A percentile compares a stretch with the other conserved stretches of the same genome.
These are phyloP conservation scores for Chiloscyllium plagiosum DNA, from an alignment of 2,113 vertebrate species.

Conservation along the genomic window DNA sequence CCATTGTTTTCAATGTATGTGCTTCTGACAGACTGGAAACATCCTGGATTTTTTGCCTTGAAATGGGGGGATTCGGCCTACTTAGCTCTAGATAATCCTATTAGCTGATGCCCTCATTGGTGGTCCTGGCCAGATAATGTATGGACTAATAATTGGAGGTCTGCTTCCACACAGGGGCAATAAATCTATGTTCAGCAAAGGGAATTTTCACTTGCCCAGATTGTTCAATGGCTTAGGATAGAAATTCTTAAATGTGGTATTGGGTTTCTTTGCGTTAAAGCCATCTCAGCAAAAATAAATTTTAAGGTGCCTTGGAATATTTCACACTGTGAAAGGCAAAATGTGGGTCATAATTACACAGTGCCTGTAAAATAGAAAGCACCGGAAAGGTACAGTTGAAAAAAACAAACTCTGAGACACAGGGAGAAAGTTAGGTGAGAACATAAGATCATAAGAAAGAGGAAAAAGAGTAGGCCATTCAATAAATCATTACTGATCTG, in stretches of 20 bases:
- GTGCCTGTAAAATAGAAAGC: neutral
- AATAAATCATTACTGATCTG: too few species aligned
- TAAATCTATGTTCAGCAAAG: neutral
- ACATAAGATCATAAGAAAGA: too few species aligned
- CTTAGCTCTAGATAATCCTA: neutral
- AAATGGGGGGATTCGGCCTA: neutral
- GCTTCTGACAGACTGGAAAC: neutral
- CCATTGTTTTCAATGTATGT: neutral
- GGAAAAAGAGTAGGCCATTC: too few species aligned
- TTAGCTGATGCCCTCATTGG: neutral
- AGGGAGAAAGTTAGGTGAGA: neutral
- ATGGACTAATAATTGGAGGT: neutral
- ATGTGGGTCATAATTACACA: neutral
- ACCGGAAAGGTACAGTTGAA: neutral
- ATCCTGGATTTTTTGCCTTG: neutral
- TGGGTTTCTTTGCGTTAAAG: neutral
- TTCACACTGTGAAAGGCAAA: neutral
- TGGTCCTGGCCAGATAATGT: neutral
- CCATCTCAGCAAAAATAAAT: neutral
- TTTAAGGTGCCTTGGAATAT: neutral
- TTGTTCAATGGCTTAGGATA: neutral
- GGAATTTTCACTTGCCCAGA: neutral
- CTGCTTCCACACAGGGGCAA: neutral
- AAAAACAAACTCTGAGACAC: neutral
- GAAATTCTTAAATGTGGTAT: neutral